Percentiles rank a stretch among this genome's conserved stretches.
These are phyloP conservation scores for Cynaeus angustus DNA, from an alignment of 2,888 invertebrate species.

Conservation along the genomic window DNA sequence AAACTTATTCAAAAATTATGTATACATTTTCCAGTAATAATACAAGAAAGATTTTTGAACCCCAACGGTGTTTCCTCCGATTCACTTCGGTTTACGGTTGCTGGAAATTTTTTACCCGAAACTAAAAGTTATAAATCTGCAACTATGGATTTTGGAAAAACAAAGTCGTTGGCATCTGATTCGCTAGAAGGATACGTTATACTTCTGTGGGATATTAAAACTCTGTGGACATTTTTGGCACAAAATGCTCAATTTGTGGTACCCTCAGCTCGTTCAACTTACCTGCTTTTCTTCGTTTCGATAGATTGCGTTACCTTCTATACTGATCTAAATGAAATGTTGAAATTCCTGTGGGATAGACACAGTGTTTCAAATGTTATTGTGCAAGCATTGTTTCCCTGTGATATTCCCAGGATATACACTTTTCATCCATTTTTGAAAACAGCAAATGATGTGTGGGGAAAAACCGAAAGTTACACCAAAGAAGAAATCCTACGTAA, in stretches of 20 bases:
- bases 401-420: neutral
- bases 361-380: neutral
- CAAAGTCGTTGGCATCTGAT: neutral
- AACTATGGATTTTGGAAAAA: slow-evolving; percentile 1
- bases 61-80: neutral
- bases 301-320: neutral
- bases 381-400: neutral
- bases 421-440: slow-evolving; percentile 4
- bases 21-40: too few relatives aligned
- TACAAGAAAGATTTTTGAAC: neutral
- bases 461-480: neutral
- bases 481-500: neutral
- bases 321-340: neutral
- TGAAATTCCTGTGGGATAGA: neutral
- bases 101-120: too few relatives aligned
- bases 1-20: too few relatives aligned
- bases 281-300: neutral
- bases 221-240: neutral
- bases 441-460: neutral
- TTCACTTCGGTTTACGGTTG: too few relatives aligned
- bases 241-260: neutral
- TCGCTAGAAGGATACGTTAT: neutral
- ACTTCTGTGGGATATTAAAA: neutral
- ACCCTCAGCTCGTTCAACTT: neutral
- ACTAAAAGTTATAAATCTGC: neutral